Evolutionary conservation across 2,888 invertebrate species (phyloP).

Genomic region (Parasteatoda lunata): DNA sequence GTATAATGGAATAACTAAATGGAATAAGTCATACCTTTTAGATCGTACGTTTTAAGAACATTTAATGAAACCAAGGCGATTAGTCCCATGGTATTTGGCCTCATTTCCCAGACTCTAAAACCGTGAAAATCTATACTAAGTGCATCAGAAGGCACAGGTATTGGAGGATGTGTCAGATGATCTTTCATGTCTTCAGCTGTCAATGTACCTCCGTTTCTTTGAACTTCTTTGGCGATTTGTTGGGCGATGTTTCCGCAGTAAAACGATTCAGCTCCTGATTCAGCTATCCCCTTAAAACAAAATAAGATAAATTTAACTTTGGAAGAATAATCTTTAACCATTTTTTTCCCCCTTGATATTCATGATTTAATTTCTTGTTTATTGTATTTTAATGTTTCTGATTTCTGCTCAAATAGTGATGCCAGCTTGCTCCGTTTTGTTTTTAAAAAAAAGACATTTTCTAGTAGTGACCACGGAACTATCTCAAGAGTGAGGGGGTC

Average conservation of each 20-base stretch:
- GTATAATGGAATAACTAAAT: no score
- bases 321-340: no score
- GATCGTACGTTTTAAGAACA: slow-evolving; percentile 74
- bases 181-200: slow-evolving; percentile 72
- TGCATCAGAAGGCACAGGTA: neutral
- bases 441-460: no score
- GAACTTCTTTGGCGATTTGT: slow-evolving; percentile 72
- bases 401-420: no score
- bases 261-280: slow-evolving; percentile 72
- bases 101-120: slow-evolving; percentile 74
- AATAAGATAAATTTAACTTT: neutral
- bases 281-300: slow-evolving; percentile 26
- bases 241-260: slow-evolving; percentile 73
- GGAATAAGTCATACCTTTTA: slow-evolving; percentile 71
- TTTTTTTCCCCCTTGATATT: no score
- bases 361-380: no score
- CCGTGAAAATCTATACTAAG: slow-evolving; percentile 73
- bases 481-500: no score
- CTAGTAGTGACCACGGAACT: no score
- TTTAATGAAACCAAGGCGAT: slow-evolving; percentile 74
- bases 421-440: no score
- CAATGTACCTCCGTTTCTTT: slow-evolving; percentile 73
- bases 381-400: no score
- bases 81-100: slow-evolving; percentile 75
- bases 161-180: slow-evolving; percentile 72